Percentiles rank a stretch among this genome's conserved stretches.
These are phyloP conservation scores for Bradysia coprophila DNA, from an alignment of 1,140 invertebrate genomes.

Conservation along the genomic window DNA sequence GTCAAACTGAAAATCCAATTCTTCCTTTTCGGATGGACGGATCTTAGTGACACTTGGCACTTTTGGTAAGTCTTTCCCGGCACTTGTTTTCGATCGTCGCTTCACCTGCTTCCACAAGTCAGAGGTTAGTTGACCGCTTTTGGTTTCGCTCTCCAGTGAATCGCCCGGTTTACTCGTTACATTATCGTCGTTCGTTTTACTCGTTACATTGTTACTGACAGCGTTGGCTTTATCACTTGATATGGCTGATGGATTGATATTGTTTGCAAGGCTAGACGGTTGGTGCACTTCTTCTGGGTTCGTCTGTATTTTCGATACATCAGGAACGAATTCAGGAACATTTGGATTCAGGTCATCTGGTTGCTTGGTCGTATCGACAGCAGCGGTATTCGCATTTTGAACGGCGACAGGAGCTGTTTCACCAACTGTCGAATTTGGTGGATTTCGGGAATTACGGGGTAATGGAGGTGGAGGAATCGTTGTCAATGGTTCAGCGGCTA, in stretches of 20 bases:
- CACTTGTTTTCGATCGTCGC: conserved; percentile 28
- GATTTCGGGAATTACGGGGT: conserved; percentile 27
- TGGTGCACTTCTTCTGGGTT: neutral
- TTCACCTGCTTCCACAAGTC: conserved; percentile 31
- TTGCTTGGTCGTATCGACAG: conserved; percentile 4
- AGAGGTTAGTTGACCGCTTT: conserved; percentile 6
- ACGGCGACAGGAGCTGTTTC: neutral
- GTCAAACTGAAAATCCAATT: conserved; percentile 93
- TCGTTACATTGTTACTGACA: neutral
- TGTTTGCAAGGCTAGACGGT: no score
- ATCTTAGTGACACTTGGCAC: conserved; percentile 13
- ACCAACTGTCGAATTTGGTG: neutral
- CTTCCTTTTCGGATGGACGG: conserved; percentile 48
- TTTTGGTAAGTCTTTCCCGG: conserved; percentile 13
- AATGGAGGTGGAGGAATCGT: conserved; percentile 45
- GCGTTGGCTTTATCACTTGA: neutral
- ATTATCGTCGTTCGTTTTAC: neutral
- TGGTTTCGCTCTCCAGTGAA: neutral
- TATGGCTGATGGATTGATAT: no score
- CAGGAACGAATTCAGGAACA: conserved; percentile 68
- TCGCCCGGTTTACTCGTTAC: neutral
- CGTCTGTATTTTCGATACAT: neutral
- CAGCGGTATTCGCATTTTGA: neutral
- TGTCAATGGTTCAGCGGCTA: conserved; percentile 33
- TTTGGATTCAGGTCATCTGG: conserved; percentile 56